Evolutionary conservation across 2,797 vertebrate genomes (phyloP).

Genomic region (Lepilemur septentrionalis): DNA sequence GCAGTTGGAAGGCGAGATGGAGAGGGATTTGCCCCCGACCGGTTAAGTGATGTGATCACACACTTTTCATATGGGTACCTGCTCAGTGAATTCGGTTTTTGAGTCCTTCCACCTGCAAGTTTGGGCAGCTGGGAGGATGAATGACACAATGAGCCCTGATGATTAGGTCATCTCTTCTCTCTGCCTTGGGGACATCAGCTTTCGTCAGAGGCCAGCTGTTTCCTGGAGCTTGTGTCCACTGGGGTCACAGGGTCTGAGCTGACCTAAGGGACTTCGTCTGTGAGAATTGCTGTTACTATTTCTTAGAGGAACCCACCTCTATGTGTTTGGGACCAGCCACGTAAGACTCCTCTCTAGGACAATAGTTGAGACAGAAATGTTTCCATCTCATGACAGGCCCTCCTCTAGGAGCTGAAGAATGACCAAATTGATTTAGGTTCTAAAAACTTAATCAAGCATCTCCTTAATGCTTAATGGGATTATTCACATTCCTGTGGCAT

Average conservation of each 20-base stretch:
- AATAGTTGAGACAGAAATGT: background rate
- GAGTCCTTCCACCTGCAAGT: background rate
- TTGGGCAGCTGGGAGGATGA: background rate
- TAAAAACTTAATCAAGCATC: slow-evolving; percentile 44
- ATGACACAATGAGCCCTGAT: background rate
- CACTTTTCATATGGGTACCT: background rate
- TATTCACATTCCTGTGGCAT: slow-evolving; percentile 34
- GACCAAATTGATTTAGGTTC: background rate
- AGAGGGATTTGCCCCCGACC: background rate
- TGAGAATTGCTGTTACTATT: background rate
- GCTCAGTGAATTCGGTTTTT: background rate
- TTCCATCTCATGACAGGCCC: background rate
- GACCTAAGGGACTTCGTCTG: background rate
- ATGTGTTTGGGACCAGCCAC: background rate
- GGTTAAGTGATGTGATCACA: background rate
- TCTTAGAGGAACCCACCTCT: background rate
- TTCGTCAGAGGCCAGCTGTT: background rate
- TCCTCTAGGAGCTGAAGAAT: background rate
- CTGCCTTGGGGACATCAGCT: background rate
- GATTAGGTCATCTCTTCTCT: background rate
- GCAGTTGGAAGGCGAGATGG: background rate
- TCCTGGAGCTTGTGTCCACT: background rate
- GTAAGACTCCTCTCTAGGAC: background rate
- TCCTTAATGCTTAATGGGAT: background rate
- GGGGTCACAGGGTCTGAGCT: background rate